Conservation (phyloP, 2,113 vertebrate genomes). For the Marmota monax region DNA sequence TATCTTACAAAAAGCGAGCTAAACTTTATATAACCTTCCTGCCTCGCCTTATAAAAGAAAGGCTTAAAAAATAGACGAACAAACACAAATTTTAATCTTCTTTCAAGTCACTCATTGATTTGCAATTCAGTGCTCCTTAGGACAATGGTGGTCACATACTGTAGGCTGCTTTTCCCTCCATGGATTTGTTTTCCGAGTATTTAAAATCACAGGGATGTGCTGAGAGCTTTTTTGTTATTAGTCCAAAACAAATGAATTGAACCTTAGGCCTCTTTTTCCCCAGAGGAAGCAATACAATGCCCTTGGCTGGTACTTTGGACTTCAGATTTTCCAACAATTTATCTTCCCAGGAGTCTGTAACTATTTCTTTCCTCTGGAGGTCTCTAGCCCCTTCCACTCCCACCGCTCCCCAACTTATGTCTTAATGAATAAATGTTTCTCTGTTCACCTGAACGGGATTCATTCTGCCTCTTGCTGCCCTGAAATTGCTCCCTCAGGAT, state of each 20-base stretch:
- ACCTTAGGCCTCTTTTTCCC: constrained; percentile 55
- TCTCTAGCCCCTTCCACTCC: not conserved
- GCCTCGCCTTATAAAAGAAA: constrained; percentile 77
- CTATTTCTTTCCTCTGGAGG: constrained; percentile 60
- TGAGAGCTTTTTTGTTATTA: constrained; percentile 71
- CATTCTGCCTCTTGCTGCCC: constrained; percentile 51
- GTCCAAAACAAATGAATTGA: constrained; percentile 81
- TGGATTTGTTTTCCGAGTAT: constrained; percentile 81
- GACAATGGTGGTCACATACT: constrained; percentile 76
- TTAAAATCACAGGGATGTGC: constrained; percentile 78
- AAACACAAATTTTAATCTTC: constrained; percentile 85
- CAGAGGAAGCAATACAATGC: constrained; percentile 59
- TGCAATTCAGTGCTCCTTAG: constrained; percentile 84
- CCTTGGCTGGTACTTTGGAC: constrained; percentile 16
- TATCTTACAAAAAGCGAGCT: constrained; percentile 86
- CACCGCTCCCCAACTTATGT: not conserved
- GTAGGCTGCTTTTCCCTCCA: constrained; percentile 80
- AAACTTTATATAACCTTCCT: constrained; percentile 81
- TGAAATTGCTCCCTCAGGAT: constrained; percentile 46
- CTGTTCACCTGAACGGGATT: constrained; percentile 60
- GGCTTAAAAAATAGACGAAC: constrained; percentile 86
- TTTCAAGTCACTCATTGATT: constrained; percentile 85
- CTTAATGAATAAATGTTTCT: constrained; percentile 69
- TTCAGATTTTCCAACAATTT: constrained; percentile 58
- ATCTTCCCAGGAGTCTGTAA: constrained; percentile 49